These are phyloP conservation scores for Sus cebifrons DNA, from an alignment of 2,797 vertebrate species.

Conservation along the genomic window DNA sequence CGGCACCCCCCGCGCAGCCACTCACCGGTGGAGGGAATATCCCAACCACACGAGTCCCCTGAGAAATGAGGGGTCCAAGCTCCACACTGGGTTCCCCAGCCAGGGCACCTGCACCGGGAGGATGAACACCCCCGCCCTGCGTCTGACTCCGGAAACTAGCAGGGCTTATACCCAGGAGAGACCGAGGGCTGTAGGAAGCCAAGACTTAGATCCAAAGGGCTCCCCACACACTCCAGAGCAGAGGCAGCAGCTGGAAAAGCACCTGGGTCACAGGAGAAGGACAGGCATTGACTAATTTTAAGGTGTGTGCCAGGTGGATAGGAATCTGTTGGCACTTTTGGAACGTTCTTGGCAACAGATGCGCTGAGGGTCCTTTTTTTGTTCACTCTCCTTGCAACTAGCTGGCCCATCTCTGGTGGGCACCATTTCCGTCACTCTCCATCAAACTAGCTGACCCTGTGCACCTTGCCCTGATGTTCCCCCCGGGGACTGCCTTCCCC, in stretches of 20 bases:
- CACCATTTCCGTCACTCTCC: neutral
- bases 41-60: neutral
- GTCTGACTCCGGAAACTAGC: neutral
- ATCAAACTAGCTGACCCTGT: neutral
- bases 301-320: neutral
- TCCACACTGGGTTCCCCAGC: rapidly evolving
- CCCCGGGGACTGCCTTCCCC: neutral
- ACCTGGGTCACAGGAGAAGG: neutral
- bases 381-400: neutral
- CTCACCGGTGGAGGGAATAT: neutral
- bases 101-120: neutral
- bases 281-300: neutral
- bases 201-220: neutral
- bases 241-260: neutral
- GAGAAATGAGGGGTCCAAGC: neutral
- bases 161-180: rapidly evolving
- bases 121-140: too few species aligned
- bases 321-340: neutral
- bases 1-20: neutral
- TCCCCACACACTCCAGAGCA: neutral
- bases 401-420: neutral
- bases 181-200: neutral
- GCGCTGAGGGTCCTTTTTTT: neutral
- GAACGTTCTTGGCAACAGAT: neutral
- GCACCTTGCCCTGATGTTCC: neutral